Evolutionary conservation across 1,140 invertebrate genomes (phyloP), one percentile per base, ranked within the genome.

Genomic region (Drosophila kohkoa): DNA sequence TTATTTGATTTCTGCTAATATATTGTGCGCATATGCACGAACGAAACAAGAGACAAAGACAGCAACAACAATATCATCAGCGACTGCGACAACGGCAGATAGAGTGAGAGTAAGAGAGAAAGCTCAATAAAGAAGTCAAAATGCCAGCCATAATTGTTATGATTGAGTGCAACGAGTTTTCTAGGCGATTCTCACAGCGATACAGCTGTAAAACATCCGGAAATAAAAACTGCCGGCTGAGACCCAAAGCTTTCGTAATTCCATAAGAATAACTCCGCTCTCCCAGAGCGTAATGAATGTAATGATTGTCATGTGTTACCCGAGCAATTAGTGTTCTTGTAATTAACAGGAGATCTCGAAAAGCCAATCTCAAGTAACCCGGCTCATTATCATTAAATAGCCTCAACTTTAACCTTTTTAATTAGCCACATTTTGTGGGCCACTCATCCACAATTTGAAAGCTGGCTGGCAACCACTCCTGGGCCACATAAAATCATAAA

Each of bases 381-480:
- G 69, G 15, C 74, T 59, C 74, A 69, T 58, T 76, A 55, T 77
- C 76, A 68, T 79, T 77, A 82, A 76, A 62, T 51, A 65, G 68
- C 66, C 77, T 83, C 80, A 87, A 88, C 82, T 88, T 83, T 88
- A 87, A 88, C 83, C 85, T 80, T 88, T 88, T 87, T 87, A 88
- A 87, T 87, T 77, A 79, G 73, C 67, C 66, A 57, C 77, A 74
- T 86, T 75, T 66, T 72, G 62, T 41, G 62, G 62, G 20, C 51
- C 51, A 51, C 7, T 46, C 62, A 38, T 15, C 43, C 52, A 15
- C 66, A 51, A 52, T 41, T 28, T 51, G 66, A 69, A 54, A 11
- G 30, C 45, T 43, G 49, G 10, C 35, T 46, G 16, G 11, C 55
- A n/a, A 25, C 11, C 38, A 25, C 38, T 25, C 15, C n/a, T 45